These are phyloP conservation scores for Mola mola DNA, from an alignment of 2,113 vertebrate species.

Conservation along the genomic window DNA sequence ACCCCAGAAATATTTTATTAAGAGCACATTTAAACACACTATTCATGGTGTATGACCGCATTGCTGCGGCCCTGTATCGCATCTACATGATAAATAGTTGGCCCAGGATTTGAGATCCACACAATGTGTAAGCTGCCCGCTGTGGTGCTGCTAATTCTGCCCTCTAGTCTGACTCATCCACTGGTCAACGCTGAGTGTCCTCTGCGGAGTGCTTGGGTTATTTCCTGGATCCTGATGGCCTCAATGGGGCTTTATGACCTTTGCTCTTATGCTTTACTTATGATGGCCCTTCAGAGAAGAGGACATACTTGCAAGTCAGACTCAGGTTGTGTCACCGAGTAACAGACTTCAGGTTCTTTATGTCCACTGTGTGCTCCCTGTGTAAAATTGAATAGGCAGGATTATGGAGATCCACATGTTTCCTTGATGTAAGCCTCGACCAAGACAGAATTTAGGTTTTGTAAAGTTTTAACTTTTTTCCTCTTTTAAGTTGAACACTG, in stretches of 20 bases:
- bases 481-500: conserved; percentile 5
- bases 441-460: conserved; percentile 13
- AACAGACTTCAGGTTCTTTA: conserved; percentile 14
- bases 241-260: conserved; percentile 63
- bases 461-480: conserved; percentile 2
- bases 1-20: conserved; percentile 83
- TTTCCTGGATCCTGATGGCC: conserved; percentile 56
- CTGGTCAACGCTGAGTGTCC: conserved; percentile 39
- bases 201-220: conserved; percentile 61
- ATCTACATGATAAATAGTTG: conserved; percentile 70
- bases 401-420: neutral
- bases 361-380: conserved; percentile 23
- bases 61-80: conserved; percentile 50
- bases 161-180: conserved; percentile 29
- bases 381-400: conserved; percentile 8
- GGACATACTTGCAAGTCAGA: conserved; percentile 42
- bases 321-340: conserved; percentile 43
- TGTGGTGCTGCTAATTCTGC: conserved; percentile 30
- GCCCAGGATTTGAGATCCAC: conserved; percentile 17
- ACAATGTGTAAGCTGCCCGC: conserved; percentile 27
- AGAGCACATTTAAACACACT: conserved; percentile 79
- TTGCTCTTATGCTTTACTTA: conserved; percentile 57
- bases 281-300: conserved; percentile 61
- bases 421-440: conserved; percentile 18
- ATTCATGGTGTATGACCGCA: conserved; percentile 66